Evolutionary conservation across 2,113 vertebrate species (phyloP).

Genomic region (Erpornis zantholeuca): DNA sequence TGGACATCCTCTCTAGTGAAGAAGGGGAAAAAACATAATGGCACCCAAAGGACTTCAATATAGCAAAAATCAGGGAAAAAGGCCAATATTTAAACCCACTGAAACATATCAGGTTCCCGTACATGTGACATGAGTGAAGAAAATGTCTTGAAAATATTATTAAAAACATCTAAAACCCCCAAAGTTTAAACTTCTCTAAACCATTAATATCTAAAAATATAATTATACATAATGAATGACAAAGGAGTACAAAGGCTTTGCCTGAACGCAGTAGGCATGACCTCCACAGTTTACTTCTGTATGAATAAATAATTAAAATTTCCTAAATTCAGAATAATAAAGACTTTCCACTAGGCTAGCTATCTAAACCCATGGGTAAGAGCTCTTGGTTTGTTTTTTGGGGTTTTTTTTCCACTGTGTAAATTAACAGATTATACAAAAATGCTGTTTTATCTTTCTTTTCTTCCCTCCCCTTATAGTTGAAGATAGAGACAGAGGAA

Average conservation of each 20-base stretch:
- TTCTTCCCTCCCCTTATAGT: neutral
- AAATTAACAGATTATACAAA: neutral
- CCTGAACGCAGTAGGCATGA: neutral
- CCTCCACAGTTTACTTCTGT: neutral
- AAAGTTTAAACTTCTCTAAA: neutral
- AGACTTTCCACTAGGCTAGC: neutral
- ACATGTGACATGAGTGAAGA: neutral
- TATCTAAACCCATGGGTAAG: neutral
- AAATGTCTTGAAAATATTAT: neutral
- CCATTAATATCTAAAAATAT: neutral
- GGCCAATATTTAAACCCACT: neutral
- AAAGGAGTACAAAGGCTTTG: neutral
- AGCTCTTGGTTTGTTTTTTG: neutral
- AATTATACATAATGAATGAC: neutral
- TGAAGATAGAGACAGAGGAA: neutral
- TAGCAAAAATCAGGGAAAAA: neutral
- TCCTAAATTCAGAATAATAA: neutral
- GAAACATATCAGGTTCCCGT: neutral
- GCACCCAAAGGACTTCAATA: neutral
- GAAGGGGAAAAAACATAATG: neutral
- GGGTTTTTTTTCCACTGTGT: no score
- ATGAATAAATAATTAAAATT: neutral
- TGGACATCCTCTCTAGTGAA: neutral
- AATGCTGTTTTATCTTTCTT: neutral
- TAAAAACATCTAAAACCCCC: accelerated